Conservation (phyloP, 1,140 invertebrate genomes). For the Penaeus japonicus region DNA sequence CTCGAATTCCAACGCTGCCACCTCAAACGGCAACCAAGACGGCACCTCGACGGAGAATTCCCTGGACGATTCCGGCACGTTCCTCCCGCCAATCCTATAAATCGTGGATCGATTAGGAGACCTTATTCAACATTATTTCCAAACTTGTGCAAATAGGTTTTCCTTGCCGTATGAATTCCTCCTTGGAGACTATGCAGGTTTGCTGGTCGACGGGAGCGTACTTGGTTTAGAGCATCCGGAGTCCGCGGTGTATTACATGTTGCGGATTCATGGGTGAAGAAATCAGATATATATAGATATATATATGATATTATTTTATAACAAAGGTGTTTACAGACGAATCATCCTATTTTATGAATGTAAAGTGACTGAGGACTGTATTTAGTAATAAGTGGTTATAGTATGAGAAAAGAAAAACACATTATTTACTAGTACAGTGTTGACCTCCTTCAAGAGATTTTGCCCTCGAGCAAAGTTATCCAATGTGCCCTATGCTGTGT, state of each 20-base stretch:
- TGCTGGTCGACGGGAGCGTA: no score
- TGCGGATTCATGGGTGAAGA: not conserved
- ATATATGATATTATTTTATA: constrained; percentile 15
- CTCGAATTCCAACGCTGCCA: constrained; percentile 26
- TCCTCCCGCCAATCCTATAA: constrained; percentile 72
- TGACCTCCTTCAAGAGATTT: constrained; percentile 29
- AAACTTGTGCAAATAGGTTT: no score
- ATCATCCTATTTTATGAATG: constrained; percentile 40
- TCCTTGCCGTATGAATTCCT: no score
- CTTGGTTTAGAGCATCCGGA: no score
- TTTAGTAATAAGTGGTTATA: not conserved
- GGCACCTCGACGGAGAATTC: constrained; percentile 66
- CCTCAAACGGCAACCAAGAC: constrained; percentile 39
- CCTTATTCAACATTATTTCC: no score
- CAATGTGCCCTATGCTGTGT: constrained; percentile 51
- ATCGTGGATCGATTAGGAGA: not conserved
- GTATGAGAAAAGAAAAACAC: not conserved
- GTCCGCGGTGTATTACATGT: not conserved
- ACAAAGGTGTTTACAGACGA: constrained; percentile 18
- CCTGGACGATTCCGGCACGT: constrained; percentile 74
- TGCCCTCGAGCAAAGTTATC: constrained; percentile 37
- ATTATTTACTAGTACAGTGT: constrained; percentile 10
- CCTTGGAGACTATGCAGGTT: no score
- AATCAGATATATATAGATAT: not conserved
- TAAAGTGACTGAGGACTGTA: constrained; percentile 27